Evolutionary conservation across 2,113 vertebrate genomes (phyloP).

Genomic region (Vicugna pacos): DNA sequence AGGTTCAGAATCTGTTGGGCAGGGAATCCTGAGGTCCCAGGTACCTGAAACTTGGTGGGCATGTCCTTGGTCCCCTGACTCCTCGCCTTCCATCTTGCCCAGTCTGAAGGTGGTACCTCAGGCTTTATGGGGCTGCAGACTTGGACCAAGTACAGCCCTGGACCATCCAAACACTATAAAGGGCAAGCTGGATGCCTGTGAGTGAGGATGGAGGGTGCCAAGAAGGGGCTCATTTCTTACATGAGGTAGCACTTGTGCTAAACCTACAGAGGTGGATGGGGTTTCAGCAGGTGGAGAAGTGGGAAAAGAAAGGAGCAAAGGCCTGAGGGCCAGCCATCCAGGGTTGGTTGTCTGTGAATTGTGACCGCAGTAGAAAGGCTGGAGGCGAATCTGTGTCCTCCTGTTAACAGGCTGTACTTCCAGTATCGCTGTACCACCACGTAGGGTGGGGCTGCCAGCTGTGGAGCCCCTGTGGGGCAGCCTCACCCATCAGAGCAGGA

Average conservation of each 20-base stretch:
- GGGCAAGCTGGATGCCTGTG: neutral
- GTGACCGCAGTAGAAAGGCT: neutral
- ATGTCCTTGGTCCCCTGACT: neutral
- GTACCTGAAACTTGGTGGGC: neutral
- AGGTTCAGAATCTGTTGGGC: neutral
- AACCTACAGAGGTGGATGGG: neutral
- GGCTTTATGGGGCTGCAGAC: neutral
- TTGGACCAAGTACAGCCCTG: neutral
- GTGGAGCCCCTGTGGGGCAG: neutral
- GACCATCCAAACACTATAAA: neutral
- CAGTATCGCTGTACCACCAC: neutral
- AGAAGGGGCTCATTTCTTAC: slow-evolving; percentile 16
- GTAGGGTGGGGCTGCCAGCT: neutral
- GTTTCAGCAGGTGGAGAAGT: neutral
- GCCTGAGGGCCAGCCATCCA: neutral
- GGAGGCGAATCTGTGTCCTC: neutral
- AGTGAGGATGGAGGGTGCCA: neutral
- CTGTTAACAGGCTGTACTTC: neutral
- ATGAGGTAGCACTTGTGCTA: neutral
- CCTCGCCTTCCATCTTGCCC: neutral
- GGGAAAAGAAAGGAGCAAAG: neutral
- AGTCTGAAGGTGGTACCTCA: neutral
- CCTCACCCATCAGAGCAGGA: neutral
- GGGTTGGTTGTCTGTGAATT: neutral
- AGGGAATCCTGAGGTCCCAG: neutral